Conservation (phyloP, 2,797 vertebrate species). For the Sphenodon punctatus region DNA sequence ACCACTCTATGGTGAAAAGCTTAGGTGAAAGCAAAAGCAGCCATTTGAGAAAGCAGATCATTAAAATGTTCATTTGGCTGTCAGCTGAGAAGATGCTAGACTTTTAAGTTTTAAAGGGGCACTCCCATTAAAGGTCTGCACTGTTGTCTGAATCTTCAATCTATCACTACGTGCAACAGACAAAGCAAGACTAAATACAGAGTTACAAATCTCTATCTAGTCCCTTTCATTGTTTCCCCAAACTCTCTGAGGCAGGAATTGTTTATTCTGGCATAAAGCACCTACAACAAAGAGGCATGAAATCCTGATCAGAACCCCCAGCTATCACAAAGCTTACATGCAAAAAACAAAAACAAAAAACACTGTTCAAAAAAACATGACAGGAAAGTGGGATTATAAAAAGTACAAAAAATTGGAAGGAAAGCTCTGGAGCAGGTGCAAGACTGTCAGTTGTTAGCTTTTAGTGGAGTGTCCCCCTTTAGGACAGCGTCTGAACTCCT, state of each 20-base stretch:
- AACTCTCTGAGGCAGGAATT: accelerated
- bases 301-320: too few relatives aligned
- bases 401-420: neutral
- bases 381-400: neutral
- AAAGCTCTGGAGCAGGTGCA: neutral
- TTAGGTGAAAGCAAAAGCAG: too few relatives aligned
- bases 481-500: too few relatives aligned
- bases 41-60: neutral
- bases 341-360: neutral
- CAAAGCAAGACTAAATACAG: too few relatives aligned
- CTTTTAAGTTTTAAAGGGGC: neutral
- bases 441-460: too few relatives aligned
- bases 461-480: too few relatives aligned
- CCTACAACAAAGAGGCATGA: too few relatives aligned
- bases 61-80: neutral
- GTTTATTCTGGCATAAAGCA: too few relatives aligned
- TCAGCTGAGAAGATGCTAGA: neutral
- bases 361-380: neutral
- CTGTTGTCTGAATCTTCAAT: neutral
- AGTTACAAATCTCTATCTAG: too few relatives aligned
- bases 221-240: accelerated
- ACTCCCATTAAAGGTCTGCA: too few relatives aligned
- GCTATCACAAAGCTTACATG: neutral
- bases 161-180: too few relatives aligned
- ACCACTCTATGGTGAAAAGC: too few relatives aligned